Conservation (phyloP, 2,113 vertebrate species). For the Hypanus sabinus region DNA sequence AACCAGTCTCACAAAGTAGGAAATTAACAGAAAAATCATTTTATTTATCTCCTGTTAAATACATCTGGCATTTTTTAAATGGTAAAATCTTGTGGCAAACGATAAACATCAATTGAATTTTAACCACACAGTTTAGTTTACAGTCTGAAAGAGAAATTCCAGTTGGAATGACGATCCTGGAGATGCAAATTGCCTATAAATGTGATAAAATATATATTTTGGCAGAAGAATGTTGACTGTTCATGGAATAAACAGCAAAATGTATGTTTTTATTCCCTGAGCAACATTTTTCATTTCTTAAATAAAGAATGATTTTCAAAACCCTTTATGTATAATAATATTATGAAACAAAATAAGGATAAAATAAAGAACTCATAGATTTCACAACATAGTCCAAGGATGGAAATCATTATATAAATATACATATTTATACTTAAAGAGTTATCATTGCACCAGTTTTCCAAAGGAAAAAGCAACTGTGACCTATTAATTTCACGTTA, state of each 20-base stretch:
- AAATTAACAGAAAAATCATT: background rate
- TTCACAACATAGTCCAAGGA: background rate
- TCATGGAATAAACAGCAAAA: constrained; percentile 22
- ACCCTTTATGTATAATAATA: background rate
- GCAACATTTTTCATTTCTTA: background rate
- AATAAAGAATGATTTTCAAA: constrained; percentile 19
- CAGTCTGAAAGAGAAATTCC: background rate
- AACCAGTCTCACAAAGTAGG: background rate
- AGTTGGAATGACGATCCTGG: background rate
- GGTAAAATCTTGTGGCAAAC: background rate
- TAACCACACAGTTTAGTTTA: background rate
- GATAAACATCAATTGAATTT: constrained; percentile 26
- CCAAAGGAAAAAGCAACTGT: background rate
- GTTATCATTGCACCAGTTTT: background rate
- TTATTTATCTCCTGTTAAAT: background rate
- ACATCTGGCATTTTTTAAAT: background rate
- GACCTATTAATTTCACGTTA: background rate
- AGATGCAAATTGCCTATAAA: background rate
- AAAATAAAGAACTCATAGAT: constrained; percentile 2
- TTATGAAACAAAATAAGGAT: background rate
- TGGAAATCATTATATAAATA: background rate
- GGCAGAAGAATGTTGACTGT: constrained; percentile 9
- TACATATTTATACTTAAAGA: background rate
- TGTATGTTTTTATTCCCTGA: constrained; percentile 24
- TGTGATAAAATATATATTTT: constrained; percentile 3